phyloP scores from a whole-genome alignment of 1,140 invertebrate genomes.

The Panagrolaimus sp. region DNA sequence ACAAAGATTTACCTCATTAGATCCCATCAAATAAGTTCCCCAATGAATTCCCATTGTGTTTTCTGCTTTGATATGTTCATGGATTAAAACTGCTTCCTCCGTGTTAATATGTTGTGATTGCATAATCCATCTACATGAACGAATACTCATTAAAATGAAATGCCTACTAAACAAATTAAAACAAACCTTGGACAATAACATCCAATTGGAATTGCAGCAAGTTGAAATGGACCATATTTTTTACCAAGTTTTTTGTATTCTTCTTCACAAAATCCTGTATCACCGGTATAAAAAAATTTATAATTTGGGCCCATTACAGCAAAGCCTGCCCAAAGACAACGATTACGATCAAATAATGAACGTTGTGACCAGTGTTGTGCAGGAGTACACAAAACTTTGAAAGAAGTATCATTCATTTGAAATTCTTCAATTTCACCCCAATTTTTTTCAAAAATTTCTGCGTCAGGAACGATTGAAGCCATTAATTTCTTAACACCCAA shows the following conservation, averaged over 20 bases:
- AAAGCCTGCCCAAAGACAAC: conserved; percentile 43
- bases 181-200: conserved; percentile 30
- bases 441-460: conserved; percentile 16
- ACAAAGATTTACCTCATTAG: conserved; percentile 36
- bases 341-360: conserved; percentile 31
- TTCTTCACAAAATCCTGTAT: conserved; percentile 46
- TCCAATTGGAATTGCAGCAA: conserved; percentile 46
- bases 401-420: conserved; percentile 20
- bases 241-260: conserved; percentile 42
- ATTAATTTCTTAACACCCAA: conserved; percentile 30
- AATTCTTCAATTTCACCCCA: conserved; percentile 35
- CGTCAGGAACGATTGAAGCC: conserved; percentile 32
- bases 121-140: conserved; percentile 60
- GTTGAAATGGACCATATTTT: conserved; percentile 38
- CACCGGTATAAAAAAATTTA: conserved; percentile 45
- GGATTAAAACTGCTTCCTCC: conserved; percentile 63
- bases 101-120: conserved; percentile 63
- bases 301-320: conserved; percentile 35
- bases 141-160: too few relatives aligned
- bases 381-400: conserved; percentile 36
- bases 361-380: conserved; percentile 46
- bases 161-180: too few relatives aligned
- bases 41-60: conserved; percentile 60
- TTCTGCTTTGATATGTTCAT: conserved; percentile 60
- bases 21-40: conserved; percentile 60